Evolutionary conservation across 2,113 vertebrate species (phyloP), one percentile per base, ranked within the genome.

Genomic region (Nesospiza acunhae): DNA sequence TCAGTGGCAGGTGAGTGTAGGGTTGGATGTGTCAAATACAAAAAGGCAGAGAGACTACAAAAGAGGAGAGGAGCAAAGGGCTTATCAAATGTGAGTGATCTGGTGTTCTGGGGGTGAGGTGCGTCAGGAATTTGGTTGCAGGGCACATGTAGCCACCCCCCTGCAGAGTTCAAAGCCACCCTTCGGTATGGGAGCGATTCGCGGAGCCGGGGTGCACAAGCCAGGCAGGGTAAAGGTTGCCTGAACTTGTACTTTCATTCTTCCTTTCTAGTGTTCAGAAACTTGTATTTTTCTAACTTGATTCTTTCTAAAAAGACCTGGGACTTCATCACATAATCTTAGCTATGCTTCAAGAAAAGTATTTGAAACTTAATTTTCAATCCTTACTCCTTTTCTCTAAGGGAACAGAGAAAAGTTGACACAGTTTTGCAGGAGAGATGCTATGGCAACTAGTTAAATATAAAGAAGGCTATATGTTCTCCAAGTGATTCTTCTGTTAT

Each of bases 41-140:
- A 22, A 41, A 86, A 92, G 56, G n/a, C 3, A 2, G 50, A 50
- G 21, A 58, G 23, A 39, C 73, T 72, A 52, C 35, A 75, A 82
- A 87, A 93, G 69, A 80, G 46, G 63, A 94, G 69, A 84, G 46
- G 63, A 66, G 68, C 28, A 59, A 66, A 70, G 39, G 7, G 12
- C 47, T 93, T 94, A 93, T 92, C 92, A 90, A 74, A 78, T 7
- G 64, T 23, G 66, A 74, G 86, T 69, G 64, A 94, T 93, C 86
- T 95, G 64, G 26, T 86, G 79, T 89, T 94, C 90, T 39, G 18
- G 53, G 33, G 24, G 35, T 67, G 68, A 92, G 76, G 55, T 86
- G 75, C 27, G 73, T 52, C 64, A 84, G 93, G 96, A 94, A 94
- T 96, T 92, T 90, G 83, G 80, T 94, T 90, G 76, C 73, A 44